Evolutionary conservation across 2,797 vertebrate species (phyloP), one percentile per base, ranked within the genome.

Genomic region (Acanthurus leucopareius): DNA sequence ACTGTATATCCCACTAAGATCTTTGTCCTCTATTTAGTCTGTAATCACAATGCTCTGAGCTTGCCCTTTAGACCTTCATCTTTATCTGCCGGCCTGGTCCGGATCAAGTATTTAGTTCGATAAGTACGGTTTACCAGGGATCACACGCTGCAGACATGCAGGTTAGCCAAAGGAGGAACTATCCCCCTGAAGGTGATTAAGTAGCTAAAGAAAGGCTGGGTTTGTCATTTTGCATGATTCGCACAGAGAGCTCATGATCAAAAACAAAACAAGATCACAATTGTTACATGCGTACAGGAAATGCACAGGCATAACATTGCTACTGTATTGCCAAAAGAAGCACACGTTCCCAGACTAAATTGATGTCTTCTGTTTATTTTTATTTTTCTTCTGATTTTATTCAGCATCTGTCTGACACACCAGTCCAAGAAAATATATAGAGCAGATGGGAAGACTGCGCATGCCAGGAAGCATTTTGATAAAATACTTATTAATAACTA

Each of bases 61-160:
- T 84, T 61, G 85, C 88, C 92, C 90, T 89, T 93, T 80, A 94
- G 92, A 86, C 83, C 85, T 90, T 93, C 19, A 80, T 91, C 92
- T 94, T 93, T 91, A 93, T 91, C 94, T 88, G 90, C 93, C 87
- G 85, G 88, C 92, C 92, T 93, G 89, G 78, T 92, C 81, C 91
- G 92, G 96, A 96, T 96, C 96, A 96, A 95, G 95, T 93, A 93
- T 96, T 97, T 95, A 95, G 90, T 94, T 94, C 94, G 95, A 94
- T 95, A 95, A 96, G 94, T 89, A 91, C 82, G 88, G 93, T 95
- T 97, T 96, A 96, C 80, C 19, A 6, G 88, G 90, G 89, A 88
- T 92, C 93, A 90, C 82, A 88, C 47, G 72, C 85, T 73, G 82
- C 86, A 86, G 85, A 86, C 65, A 35, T 80, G 77, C 88, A 89